Evolutionary conservation across 2,888 invertebrate species (phyloP).

Genomic region (Deroplatys truncata): DNA sequence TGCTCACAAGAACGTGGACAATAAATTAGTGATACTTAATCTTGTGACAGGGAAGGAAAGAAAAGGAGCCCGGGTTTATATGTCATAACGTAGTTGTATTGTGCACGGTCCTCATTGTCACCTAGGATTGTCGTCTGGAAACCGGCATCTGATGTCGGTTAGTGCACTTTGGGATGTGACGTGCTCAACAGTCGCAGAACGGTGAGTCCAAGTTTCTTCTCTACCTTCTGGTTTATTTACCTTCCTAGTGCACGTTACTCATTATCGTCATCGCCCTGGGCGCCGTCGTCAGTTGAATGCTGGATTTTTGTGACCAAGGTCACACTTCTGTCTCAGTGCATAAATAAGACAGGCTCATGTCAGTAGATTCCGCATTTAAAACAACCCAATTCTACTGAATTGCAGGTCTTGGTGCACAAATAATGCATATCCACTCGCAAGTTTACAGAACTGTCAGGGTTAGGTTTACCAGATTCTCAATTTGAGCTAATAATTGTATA

Average conservation of each 20-base stretch:
- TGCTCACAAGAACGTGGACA: constrained; percentile 15
- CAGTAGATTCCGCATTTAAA: too few species aligned
- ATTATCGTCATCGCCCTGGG: too few species aligned
- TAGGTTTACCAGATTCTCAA: too few species aligned
- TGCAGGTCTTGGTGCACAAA: too few species aligned
- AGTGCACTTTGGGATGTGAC: not conserved
- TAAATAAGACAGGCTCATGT: too few species aligned
- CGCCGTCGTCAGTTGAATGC: too few species aligned
- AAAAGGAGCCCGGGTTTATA: not conserved
- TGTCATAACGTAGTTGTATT: not conserved
- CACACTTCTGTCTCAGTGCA: too few species aligned
- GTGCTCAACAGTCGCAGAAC: not conserved
- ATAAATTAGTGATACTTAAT: constrained; percentile 28
- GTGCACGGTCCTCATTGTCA: not conserved
- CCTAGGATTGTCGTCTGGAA: not conserved
- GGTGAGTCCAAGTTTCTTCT: not conserved
- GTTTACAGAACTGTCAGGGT: too few species aligned
- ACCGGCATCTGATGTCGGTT: not conserved
- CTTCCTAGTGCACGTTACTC: not conserved
- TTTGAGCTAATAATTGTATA: too few species aligned
- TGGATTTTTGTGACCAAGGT: too few species aligned
- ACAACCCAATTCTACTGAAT: too few species aligned
- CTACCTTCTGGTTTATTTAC: not conserved
- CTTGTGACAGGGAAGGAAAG: constrained; percentile 14
- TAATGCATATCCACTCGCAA: too few species aligned